phyloP scores from a whole-genome alignment of 2,797 vertebrate genomes.

The Podargus strigoides region DNA sequence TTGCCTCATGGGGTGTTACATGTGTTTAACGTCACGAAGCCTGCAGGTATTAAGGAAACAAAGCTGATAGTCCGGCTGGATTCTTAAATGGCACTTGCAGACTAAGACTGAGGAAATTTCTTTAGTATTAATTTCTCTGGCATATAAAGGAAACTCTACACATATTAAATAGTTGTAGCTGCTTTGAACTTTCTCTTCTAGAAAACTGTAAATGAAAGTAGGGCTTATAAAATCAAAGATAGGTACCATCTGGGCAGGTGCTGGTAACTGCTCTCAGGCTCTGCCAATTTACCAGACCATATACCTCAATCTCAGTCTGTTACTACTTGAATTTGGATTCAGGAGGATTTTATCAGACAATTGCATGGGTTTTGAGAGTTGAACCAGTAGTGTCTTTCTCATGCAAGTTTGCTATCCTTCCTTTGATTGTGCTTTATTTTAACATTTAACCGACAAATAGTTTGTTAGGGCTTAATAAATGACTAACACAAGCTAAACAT shows the following conservation, averaged over 20 bases:
- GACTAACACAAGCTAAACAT: background rate
- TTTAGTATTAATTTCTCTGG: conserved; percentile 52
- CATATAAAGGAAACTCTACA: conserved; percentile 33
- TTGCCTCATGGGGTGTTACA: background rate
- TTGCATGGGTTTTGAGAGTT: background rate
- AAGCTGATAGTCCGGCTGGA: background rate
- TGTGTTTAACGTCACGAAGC: background rate
- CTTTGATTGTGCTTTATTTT: background rate
- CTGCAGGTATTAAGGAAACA: background rate
- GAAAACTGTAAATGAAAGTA: conserved; percentile 57
- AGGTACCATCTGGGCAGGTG: conserved; percentile 61
- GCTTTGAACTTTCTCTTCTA: conserved; percentile 60
- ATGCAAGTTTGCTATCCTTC: background rate
- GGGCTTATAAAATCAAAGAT: conserved; percentile 51
- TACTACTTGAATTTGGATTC: background rate
- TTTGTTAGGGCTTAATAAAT: conserved; percentile 32
- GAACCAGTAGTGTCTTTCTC: background rate
- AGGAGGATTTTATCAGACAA: conserved; percentile 16
- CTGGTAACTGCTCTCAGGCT: conserved; percentile 53
- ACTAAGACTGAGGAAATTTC: conserved; percentile 27
- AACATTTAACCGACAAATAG: conserved; percentile 7
- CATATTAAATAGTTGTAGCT: conserved; percentile 47
- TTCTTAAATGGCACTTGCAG: background rate
- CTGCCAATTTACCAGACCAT: conserved; percentile 42
- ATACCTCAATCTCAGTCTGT: background rate